Percentiles rank a stretch among this genome's conserved stretches.
phyloP scores from a whole-genome alignment of 2,888 invertebrate genomes.

The Tinea pellionella region DNA sequence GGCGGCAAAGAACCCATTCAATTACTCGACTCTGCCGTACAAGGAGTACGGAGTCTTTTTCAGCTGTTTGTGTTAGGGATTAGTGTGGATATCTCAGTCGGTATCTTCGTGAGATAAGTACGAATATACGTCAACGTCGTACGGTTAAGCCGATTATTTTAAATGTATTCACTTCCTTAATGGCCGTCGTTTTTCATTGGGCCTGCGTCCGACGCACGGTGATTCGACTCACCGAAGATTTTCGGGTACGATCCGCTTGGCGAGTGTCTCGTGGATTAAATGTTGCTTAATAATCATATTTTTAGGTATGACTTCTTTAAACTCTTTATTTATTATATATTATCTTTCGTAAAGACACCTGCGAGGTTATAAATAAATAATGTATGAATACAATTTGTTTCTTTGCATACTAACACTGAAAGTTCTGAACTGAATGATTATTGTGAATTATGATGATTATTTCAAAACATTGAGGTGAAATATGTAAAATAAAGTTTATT shows the following conservation, averaged over 20 bases:
- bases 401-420: too few species aligned
- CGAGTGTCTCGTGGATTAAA: slow-evolving; percentile 33
- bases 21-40: slow-evolving; percentile 56
- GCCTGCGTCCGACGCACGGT: slow-evolving; percentile 36
- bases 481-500: too few species aligned
- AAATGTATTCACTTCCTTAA: slow-evolving; percentile 71
- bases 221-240: slow-evolving; percentile 64
- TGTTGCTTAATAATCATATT: slow-evolving; percentile 4
- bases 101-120: slow-evolving; percentile 69
- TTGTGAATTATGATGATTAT: too few species aligned
- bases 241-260: slow-evolving; percentile 67
- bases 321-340: not conserved
- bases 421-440: too few species aligned
- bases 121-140: slow-evolving; percentile 70
- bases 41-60: slow-evolving; percentile 65
- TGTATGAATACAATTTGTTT: not conserved
- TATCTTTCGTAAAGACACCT: slow-evolving; percentile 1
- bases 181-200: slow-evolving; percentile 64
- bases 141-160: slow-evolving; percentile 69
- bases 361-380: not conserved
- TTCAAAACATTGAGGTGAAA: too few species aligned
- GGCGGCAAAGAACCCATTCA: slow-evolving; percentile 55
- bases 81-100: slow-evolving; percentile 65
- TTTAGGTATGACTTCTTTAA: not conserved
- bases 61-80: slow-evolving; percentile 66